Evolutionary conservation across 2,113 vertebrate species (phyloP), one percentile per base, ranked within the genome.

Genomic region (Heloderma charlesbogerti): DNA sequence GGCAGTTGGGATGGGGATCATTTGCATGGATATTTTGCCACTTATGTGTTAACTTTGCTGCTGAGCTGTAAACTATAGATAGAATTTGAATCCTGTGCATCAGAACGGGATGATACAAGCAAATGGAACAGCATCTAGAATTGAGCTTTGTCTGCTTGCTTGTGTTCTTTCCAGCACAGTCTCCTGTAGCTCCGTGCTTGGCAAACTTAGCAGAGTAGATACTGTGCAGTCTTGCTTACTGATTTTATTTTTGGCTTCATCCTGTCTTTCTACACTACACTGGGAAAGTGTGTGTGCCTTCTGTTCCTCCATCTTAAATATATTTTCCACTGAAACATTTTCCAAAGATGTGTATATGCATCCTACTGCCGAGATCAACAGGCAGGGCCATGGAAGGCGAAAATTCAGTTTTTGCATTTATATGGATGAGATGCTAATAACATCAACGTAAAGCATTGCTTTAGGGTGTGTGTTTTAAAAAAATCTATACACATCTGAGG

Each of bases 161-260:
- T 31, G 27, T 83, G 78, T 74, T 84, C 88, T 89, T 74, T 84
- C 40, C 18, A n/a, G 37, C 57, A 2, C 84, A 82, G 31, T 48
- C 54, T 72, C 40, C 22, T 87, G 84, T 40, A 43, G 83, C 29
- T 84, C 66, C 10, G 1, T 40, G 25, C 40, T 63, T 87, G 63
- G 77, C 66, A 43, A 71, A 80, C 27, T 57, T 79, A 40, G 57
- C 45, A 78, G 69, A 48, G 67, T 45, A 66, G 67, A 74, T 74
- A 78, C 40, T 82, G 48, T 72, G 84, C 15, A 3, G 29, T 74
- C 57, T 63, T 71, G 18, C 45, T 63, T 81, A 45, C 67, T n/a
- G 66, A 27, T 54, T 82, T 87, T 87, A 87, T 74, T 87, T 81
- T 63, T 87, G 78, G 51, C 40, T 60, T 72, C 66, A 18, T 43